Evolutionary conservation across 2,797 vertebrate species (phyloP).

Genomic region (Lagorchestes hirsutus): DNA sequence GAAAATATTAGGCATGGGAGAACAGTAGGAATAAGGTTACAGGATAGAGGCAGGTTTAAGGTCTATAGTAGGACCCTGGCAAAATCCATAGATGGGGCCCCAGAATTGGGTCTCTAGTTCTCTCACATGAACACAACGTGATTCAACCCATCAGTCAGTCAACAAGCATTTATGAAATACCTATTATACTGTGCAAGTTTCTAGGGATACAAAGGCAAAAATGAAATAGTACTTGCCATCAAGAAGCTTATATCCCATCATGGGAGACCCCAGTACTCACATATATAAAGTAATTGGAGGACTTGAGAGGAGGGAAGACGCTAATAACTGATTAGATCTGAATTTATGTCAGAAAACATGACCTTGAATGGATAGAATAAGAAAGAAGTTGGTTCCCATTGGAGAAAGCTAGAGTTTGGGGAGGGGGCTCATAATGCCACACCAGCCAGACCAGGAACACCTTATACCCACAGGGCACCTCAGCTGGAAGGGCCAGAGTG

Average conservation of each 20-base stretch:
- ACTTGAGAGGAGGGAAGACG: not conserved
- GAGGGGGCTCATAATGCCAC: not conserved
- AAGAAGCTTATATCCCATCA: not conserved
- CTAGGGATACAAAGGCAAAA: not conserved
- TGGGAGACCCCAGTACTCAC: not conserved
- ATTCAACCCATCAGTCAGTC: not conserved
- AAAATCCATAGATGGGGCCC: not conserved
- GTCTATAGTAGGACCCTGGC: not conserved
- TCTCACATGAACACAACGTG: not conserved
- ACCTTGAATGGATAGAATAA: not conserved
- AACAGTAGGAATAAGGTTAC: not conserved
- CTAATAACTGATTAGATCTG: not conserved
- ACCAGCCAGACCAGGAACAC: not conserved
- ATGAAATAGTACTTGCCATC: not conserved
- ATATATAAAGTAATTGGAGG: not conserved
- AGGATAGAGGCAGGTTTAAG: not conserved
- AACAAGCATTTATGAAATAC: not conserved
- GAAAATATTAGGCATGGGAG: not conserved
- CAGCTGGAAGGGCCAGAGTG: not conserved
- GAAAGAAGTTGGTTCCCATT: not conserved
- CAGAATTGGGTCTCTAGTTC: not conserved
- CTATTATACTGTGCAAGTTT: not conserved
- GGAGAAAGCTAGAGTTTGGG: not conserved
- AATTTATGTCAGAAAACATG: not conserved
- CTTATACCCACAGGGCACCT: not conserved